These are phyloP conservation scores for Microlaimidae sp. DNA, from an alignment of 2,888 invertebrate genomes.

Conservation along the genomic window DNA sequence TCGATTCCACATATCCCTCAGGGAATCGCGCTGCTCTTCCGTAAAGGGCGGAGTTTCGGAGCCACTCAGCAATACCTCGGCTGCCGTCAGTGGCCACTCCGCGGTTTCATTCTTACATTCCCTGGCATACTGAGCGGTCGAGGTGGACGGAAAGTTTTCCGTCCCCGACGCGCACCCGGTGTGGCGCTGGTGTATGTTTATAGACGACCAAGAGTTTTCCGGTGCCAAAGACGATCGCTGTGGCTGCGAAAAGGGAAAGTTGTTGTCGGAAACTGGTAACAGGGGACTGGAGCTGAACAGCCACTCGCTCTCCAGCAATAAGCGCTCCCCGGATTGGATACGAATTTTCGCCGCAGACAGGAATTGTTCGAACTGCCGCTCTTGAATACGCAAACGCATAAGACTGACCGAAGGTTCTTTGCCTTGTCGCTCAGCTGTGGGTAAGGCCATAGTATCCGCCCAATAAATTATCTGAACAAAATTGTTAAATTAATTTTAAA, in stretches of 20 bases:
- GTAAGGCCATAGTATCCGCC: background rate
- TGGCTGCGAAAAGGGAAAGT: no score
- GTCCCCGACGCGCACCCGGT: background rate
- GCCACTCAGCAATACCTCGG: background rate
- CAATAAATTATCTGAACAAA: background rate
- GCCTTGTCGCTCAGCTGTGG: background rate
- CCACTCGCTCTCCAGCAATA: slow-evolving; percentile 2
- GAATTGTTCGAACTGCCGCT: slow-evolving; percentile 1
- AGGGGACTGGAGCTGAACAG: background rate
- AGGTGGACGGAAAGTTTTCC: background rate
- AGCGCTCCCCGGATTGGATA: background rate
- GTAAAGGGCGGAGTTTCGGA: background rate
- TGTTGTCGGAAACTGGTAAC: no score
- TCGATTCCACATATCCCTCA: background rate
- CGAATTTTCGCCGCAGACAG: background rate
- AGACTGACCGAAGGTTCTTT: slow-evolving; percentile 2
- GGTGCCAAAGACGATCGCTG: background rate
- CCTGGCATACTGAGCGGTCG: no score
- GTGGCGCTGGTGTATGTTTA: no score
- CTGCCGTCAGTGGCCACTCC: slow-evolving; percentile 11
- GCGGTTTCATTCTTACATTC: no score
- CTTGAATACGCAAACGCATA: background rate
- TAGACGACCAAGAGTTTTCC: background rate
- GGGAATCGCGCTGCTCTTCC: background rate
- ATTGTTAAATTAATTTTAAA: no score